phyloP scores from a whole-genome alignment of 2,888 invertebrate species.

The Nysson spinosus region DNA sequence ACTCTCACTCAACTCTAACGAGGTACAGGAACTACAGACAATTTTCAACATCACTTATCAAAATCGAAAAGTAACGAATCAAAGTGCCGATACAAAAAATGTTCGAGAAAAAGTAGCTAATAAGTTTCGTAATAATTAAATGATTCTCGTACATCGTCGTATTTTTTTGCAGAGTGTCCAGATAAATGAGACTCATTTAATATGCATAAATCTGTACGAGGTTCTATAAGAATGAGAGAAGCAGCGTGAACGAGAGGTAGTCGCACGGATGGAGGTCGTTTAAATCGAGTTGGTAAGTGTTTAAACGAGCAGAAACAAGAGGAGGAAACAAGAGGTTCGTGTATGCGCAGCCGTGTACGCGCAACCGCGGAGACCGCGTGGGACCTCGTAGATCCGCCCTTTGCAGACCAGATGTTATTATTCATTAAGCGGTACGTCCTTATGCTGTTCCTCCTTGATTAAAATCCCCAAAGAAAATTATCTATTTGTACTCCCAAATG shows the following conservation, averaged over 20 bases:
- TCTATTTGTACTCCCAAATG: no score
- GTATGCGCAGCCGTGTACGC: conserved; percentile 24
- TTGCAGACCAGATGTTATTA: conserved; percentile 63
- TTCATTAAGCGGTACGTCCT: conserved; percentile 54
- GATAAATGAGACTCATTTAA: no score
- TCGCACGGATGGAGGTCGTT: conserved; percentile 30
- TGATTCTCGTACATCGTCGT: no score
- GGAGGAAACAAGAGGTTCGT: conserved; percentile 18
- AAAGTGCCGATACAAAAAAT: no score
- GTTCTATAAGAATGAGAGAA: conserved; percentile 9
- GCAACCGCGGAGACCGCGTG: conserved; percentile 52
- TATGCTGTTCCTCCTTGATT: conserved; percentile 49
- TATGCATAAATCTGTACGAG: conserved; percentile 17
- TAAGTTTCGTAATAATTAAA: no score
- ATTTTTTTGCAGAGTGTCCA: no score
- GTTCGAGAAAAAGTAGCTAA: no score
- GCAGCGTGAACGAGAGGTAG: conserved; percentile 13
- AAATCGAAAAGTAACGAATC: no score
- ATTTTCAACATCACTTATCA: no score
- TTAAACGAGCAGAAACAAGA: conserved; percentile 45
- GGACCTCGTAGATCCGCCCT: conserved; percentile 62
- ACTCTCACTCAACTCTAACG: no score
- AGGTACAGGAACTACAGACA: no score
- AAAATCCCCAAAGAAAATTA: no score
- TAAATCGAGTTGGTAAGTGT: conserved; percentile 45